Evolutionary conservation across 2,888 invertebrate genomes (phyloP).

Genomic region (Sinohyriopsis cumingii): DNA sequence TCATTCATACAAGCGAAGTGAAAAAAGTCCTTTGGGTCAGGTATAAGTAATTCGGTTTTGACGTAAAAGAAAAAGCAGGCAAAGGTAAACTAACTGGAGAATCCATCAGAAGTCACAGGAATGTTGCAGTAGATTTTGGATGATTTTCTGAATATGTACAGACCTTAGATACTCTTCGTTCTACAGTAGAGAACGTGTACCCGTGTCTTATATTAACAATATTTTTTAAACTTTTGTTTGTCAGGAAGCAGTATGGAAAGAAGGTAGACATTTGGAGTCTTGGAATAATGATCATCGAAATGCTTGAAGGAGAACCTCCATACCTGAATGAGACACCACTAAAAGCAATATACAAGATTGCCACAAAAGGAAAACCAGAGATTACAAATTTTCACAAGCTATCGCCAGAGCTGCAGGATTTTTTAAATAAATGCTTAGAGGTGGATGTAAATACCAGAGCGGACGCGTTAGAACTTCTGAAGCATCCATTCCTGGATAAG

Average conservation of each 20-base stretch:
- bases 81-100: too few species aligned
- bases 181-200: too few species aligned
- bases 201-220: neutral
- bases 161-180: too few species aligned
- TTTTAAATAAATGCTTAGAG: slow-evolving; percentile 89
- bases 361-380: slow-evolving; percentile 93
- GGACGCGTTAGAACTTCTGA: slow-evolving; percentile 90
- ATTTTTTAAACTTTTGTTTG: slow-evolving; percentile 9
- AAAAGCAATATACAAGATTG: slow-evolving; percentile 91
- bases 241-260: slow-evolving; percentile 91
- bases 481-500: slow-evolving; percentile 86
- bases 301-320: slow-evolving; percentile 97
- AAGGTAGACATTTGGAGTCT: slow-evolving; percentile 79
- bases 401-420: slow-evolving; percentile 78
- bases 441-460: slow-evolving; percentile 93
- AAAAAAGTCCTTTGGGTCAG: too few species aligned
- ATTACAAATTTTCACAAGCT: slow-evolving; percentile 87
- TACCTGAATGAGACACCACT: slow-evolving; percentile 95
- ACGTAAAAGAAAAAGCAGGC: too few species aligned
- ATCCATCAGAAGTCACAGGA: too few species aligned
- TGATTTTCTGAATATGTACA: too few species aligned
- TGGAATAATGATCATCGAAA: slow-evolving; percentile 98
- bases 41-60: too few species aligned
- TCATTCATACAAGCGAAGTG: too few species aligned
- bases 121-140: too few species aligned